A percentile compares a stretch with the other conserved stretches of the same genome.
These are phyloP conservation scores for Egretta garzetta DNA, from an alignment of 2,113 vertebrate species.

Conservation along the genomic window DNA sequence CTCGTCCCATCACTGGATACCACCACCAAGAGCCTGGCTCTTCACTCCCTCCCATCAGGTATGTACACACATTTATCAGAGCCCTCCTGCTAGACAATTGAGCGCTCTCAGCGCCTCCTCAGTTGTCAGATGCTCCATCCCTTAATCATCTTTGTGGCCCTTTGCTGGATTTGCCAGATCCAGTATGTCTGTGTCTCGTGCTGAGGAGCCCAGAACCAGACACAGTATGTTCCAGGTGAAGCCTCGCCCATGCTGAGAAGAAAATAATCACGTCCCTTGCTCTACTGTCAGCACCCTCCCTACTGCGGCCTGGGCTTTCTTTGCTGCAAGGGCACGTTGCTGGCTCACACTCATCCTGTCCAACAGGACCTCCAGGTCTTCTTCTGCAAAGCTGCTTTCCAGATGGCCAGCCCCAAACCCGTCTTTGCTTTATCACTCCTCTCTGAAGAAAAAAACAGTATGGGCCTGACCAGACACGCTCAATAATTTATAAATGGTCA, in stretches of 20 bases:
- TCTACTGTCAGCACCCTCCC: background rate
- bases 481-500: background rate
- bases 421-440: background rate
- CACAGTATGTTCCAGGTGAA: background rate
- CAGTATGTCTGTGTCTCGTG: background rate
- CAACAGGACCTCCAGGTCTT: background rate
- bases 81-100: background rate
- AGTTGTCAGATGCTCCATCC: background rate
- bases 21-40: background rate
- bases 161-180: background rate
- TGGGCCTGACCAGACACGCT: background rate
- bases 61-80: background rate
- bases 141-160: background rate
- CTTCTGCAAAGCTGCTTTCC: background rate
- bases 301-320: background rate
- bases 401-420: background rate
- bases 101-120: rapidly evolving
- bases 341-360: background rate
- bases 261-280: background rate
- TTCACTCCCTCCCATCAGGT: background rate
- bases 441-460: background rate
- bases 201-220: background rate
- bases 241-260: background rate
- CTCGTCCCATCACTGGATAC: background rate
- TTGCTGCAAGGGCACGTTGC: background rate